phyloP scores from a whole-genome alignment of 2,888 invertebrate genomes.

The Creontiades dilutus region DNA sequence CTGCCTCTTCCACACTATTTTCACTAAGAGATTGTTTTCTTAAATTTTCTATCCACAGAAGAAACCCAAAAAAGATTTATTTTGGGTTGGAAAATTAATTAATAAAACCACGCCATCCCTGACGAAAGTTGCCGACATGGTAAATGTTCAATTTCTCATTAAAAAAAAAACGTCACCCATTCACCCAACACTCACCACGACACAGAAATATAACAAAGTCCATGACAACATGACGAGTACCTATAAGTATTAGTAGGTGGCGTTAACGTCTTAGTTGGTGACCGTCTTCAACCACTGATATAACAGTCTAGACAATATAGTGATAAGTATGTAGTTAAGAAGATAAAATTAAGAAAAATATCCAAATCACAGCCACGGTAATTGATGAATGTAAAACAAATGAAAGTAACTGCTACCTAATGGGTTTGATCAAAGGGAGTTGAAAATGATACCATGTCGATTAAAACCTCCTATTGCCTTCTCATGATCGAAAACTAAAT shows the following conservation, averaged over 20 bases:
- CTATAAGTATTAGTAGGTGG: background rate
- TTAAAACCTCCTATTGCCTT: too few relatives aligned
- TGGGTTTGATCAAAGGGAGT: too few relatives aligned
- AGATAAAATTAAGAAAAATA: too few relatives aligned
- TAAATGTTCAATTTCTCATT: constrained; percentile 48
- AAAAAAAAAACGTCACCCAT: background rate
- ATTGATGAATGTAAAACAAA: too few relatives aligned
- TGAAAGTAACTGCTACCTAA: too few relatives aligned
- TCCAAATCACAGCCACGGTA: too few relatives aligned
- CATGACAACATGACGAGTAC: background rate
- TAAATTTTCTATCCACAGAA: constrained; percentile 55
- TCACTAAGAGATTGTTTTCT: constrained; percentile 23
- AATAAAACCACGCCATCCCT: constrained; percentile 47
- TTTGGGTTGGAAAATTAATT: constrained; percentile 65
- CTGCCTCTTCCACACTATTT: constrained; percentile 8
- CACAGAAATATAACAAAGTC: background rate
- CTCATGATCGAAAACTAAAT: too few relatives aligned
- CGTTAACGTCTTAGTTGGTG: background rate
- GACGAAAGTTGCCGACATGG: constrained; percentile 61
- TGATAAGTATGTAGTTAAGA: too few relatives aligned
- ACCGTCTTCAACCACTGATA: background rate
- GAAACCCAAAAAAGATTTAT: constrained; percentile 64
- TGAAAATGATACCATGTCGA: too few relatives aligned
- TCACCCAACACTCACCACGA: constrained; percentile 35
- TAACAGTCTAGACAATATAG: background rate